Conservation (phyloP, 2,113 vertebrate genomes). For the Amazona guildingii region DNA sequence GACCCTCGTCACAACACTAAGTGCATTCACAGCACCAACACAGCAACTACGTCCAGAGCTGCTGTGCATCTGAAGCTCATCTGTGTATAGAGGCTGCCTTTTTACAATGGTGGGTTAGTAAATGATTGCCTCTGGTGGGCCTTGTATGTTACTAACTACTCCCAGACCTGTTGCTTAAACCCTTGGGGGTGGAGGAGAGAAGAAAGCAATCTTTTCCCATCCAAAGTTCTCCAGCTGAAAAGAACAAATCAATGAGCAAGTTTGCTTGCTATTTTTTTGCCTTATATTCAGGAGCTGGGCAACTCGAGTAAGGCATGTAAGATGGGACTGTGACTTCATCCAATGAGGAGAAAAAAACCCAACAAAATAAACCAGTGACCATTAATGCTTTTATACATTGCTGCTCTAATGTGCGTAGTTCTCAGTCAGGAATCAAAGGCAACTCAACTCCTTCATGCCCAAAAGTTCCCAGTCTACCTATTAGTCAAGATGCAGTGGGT, state of each 20-base stretch:
- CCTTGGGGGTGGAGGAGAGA: neutral
- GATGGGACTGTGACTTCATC: neutral
- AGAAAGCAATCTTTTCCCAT: neutral
- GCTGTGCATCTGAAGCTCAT: neutral
- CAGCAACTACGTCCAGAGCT: neutral
- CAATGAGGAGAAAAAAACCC: neutral
- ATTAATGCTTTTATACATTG: neutral
- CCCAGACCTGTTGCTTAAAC: neutral
- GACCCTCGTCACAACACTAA: neutral
- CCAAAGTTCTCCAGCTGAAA: neutral
- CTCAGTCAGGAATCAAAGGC: neutral
- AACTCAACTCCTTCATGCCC: neutral
- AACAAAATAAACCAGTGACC: neutral
- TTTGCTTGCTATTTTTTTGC: no score
- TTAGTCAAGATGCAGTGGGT: neutral
- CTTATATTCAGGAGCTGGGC: neutral
- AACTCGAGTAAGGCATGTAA: neutral
- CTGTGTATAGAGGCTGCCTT: neutral
- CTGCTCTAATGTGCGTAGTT: fast-evolving
- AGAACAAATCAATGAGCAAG: neutral
- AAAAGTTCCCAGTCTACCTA: neutral
- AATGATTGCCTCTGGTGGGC: neutral
- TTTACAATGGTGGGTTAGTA: neutral
- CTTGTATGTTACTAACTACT: neutral
- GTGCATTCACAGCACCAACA: neutral